phyloP scores from a whole-genome alignment of 2,113 vertebrate species.

The Atlantisia rogersi region DNA sequence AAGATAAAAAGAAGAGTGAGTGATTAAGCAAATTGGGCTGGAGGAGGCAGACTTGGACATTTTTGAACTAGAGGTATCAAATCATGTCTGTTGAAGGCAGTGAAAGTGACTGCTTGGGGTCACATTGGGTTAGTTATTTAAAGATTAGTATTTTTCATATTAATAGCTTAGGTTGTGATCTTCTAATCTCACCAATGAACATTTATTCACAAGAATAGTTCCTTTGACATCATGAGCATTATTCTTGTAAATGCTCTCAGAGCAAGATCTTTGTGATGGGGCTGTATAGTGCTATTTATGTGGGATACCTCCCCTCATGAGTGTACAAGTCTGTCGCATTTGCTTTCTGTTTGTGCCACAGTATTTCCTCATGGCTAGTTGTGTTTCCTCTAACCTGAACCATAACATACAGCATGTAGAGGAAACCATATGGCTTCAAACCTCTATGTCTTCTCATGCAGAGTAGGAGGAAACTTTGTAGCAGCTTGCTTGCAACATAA shows the following conservation, averaged over 20 bases:
- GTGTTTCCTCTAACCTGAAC: neutral
- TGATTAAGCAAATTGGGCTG: neutral
- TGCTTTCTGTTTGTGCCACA: neutral
- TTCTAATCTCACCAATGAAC: neutral
- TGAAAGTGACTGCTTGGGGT: neutral
- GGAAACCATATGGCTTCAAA: neutral
- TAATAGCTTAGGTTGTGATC: neutral
- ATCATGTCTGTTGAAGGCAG: neutral
- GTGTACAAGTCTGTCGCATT: neutral
- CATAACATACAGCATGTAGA: neutral
- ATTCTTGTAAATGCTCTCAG: neutral
- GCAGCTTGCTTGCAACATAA: neutral
- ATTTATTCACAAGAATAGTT: neutral
- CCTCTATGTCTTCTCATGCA: accelerated
- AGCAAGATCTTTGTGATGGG: neutral
- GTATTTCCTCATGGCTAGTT: neutral
- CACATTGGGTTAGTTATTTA: neutral
- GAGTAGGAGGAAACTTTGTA: neutral
- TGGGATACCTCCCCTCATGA: neutral
- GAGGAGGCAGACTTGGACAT: neutral
- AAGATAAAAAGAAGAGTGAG: neutral
- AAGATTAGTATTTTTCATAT: neutral
- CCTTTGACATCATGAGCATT: neutral
- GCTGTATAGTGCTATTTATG: neutral
- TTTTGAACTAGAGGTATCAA: neutral